Percentiles rank a stretch among this genome's conserved stretches.
Evolutionary conservation across 2,888 invertebrate species (phyloP).

Genomic region (Sminthurides aquaticus): DNA sequence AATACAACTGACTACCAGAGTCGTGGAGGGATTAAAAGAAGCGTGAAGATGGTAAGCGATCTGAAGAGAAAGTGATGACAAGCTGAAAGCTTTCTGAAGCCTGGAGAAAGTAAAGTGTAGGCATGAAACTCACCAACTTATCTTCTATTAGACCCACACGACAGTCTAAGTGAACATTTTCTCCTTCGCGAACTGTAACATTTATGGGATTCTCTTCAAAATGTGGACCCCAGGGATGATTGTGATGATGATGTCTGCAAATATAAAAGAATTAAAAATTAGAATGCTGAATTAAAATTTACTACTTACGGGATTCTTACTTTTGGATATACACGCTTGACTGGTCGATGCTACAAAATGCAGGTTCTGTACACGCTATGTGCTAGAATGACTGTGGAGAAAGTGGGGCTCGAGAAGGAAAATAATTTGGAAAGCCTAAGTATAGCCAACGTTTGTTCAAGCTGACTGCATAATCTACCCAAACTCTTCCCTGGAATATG

Average conservation of each 20-base stretch:
- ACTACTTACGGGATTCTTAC: too few species aligned
- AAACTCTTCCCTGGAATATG: too few species aligned
- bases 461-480: too few species aligned
- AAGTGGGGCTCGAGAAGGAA: background rate
- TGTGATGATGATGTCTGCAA: constrained; percentile 58
- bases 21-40: too few species aligned
- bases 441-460: too few species aligned
- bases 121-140: constrained; percentile 39
- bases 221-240: constrained; percentile 62
- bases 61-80: too few species aligned
- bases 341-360: background rate
- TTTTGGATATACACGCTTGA: background rate
- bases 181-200: constrained; percentile 66
- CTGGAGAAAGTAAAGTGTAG: too few species aligned
- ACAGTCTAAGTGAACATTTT: constrained; percentile 64
- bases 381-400: too few species aligned
- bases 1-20: too few species aligned
- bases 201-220: constrained; percentile 61
- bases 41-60: too few species aligned
- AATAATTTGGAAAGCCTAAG: background rate
- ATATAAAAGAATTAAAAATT: background rate
- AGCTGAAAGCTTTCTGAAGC: too few species aligned
- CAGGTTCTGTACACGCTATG: too few species aligned
- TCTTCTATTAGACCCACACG: constrained; percentile 42
- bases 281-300: background rate